Conservation (phyloP, 2,797 vertebrate genomes). For the Sternotherus odoratus region DNA sequence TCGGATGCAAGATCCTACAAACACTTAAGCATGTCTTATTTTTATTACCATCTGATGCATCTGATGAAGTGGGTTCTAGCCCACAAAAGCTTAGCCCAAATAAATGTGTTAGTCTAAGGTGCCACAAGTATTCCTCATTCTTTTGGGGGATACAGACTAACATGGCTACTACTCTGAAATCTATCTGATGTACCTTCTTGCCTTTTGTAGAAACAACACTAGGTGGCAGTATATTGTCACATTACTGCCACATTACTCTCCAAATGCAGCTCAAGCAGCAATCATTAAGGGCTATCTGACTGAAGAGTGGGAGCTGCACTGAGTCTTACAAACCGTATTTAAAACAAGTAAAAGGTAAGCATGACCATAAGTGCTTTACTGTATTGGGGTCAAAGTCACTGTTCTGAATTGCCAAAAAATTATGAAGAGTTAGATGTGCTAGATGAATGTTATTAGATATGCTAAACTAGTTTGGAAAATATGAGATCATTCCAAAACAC, state of each 20-base stretch:
- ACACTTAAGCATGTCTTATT: not conserved
- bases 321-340: not conserved
- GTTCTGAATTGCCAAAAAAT: rapidly evolving
- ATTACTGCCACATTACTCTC: not conserved
- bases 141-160: too few species aligned
- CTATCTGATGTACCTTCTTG: not conserved
- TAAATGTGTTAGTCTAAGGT: too few species aligned
- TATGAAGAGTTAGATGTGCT: not conserved
- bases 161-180: too few species aligned
- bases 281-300: not conserved
- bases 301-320: not conserved
- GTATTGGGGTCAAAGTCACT: rapidly evolving
- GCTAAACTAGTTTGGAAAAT: not conserved
- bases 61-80: too few species aligned
- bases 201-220: not conserved
- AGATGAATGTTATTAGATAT: not conserved
- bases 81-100: too few species aligned
- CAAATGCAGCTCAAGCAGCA: not conserved
- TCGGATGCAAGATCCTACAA: not conserved
- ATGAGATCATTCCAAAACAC: not conserved
- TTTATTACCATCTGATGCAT: not conserved
- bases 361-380: not conserved
- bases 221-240: slow-evolving; percentile 13
- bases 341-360: not conserved
- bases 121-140: too few species aligned